Evolutionary conservation across 37 sponge, comb jelly and placozoan genomes (phyloP).

Genomic region (Chondrilla cf. caribensis): DNA sequence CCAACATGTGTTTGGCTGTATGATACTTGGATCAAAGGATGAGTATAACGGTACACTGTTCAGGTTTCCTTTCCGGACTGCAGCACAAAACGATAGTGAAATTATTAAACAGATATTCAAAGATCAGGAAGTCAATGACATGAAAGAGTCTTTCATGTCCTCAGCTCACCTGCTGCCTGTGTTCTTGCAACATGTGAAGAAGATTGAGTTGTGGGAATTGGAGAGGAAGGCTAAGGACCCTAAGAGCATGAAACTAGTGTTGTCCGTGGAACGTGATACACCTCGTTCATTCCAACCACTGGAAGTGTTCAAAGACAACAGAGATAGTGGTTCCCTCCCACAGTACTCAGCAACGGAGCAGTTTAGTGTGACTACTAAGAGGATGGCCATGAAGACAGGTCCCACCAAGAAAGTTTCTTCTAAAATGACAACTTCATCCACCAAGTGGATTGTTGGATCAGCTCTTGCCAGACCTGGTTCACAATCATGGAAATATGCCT

Average conservation of each 20-base stretch:
- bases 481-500: slow-evolving; percentile 14
- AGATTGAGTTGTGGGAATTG: slow-evolving; percentile 43
- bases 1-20: slow-evolving; percentile 66
- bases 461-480: not conserved
- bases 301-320: not conserved
- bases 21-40: slow-evolving; percentile 29
- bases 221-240: not conserved
- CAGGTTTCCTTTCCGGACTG: slow-evolving; percentile 64
- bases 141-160: slow-evolving; percentile 24
- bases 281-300: not conserved
- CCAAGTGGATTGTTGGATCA: slow-evolving; percentile 39
- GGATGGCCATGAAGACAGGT: not conserved
- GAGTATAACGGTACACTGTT: slow-evolving; percentile 74
- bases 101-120: slow-evolving; percentile 30
- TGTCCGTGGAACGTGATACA: not conserved
- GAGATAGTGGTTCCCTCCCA: not conserved
- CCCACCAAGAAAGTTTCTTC: not conserved
- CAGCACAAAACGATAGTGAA: slow-evolving; percentile 26
- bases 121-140: not conserved
- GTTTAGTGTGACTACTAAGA: not conserved
- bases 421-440: not conserved
- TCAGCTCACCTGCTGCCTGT: slow-evolving; percentile 38
- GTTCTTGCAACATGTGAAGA: slow-evolving; percentile 55
- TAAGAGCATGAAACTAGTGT: not conserved
- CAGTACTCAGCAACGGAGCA: too few relatives aligned